A percentile compares a stretch with the other conserved stretches of the same genome.
Evolutionary conservation across 2,113 vertebrate species (phyloP).

Genomic region (Pelusios castaneus): DNA sequence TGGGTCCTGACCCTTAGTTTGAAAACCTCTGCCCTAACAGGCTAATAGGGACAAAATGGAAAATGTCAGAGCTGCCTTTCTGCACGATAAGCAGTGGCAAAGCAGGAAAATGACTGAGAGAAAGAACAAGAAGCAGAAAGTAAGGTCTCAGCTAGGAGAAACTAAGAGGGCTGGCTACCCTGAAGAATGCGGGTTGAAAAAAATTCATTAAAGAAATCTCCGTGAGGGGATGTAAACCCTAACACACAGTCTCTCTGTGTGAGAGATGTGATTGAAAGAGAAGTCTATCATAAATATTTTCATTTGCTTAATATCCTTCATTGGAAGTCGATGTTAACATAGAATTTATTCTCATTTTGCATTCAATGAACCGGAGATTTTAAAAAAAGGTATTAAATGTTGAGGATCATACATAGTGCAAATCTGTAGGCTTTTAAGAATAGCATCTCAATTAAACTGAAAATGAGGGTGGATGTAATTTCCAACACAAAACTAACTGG

Average conservation of each 20-base stretch:
- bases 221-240: neutral
- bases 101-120: neutral
- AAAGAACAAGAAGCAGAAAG: neutral
- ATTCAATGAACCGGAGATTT: neutral
- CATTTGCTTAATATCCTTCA: neutral
- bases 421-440: neutral
- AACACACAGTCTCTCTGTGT: neutral
- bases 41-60: neutral
- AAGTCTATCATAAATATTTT: neutral
- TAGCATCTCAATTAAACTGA: neutral
- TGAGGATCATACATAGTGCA: neutral
- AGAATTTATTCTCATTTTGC: neutral
- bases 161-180: neutral
- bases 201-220: neutral
- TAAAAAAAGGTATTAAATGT: neutral
- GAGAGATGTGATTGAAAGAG: neutral
- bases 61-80: neutral
- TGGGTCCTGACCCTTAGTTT: too few relatives aligned
- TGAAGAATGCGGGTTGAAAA: neutral
- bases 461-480: neutral
- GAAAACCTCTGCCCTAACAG: neutral
- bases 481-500: neutral
- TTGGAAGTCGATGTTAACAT: neutral
- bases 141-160: neutral
- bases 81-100: neutral